A percentile compares a stretch with the other conserved stretches of the same genome.
Conservation (phyloP, 2,888 invertebrate species). For the Nephrotoma guestfalica region DNA sequence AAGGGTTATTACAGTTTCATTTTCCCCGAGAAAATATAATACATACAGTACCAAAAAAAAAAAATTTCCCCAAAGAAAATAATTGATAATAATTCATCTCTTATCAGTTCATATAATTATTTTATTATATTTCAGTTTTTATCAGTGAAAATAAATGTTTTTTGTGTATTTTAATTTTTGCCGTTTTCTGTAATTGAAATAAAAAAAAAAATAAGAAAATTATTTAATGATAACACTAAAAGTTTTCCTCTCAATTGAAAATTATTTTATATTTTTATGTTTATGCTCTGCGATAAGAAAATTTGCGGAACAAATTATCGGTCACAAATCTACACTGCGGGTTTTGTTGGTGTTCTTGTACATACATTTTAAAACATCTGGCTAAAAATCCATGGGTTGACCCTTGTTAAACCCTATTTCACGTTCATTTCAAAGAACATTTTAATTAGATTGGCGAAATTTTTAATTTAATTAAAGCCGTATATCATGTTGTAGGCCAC, state of each 20-base stretch:
- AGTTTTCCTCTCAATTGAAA: neutral
- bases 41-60: neutral
- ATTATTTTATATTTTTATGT: neutral
- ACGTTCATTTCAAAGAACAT: neutral
- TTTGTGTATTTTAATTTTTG: neutral
- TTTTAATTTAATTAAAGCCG: neutral
- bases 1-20: neutral
- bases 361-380: neutral
- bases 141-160: neutral
- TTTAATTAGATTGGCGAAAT: neutral
- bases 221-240: neutral
- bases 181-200: neutral
- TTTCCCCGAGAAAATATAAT: neutral
- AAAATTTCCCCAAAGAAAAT: neutral
- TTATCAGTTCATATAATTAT: slow-evolving; percentile 2
- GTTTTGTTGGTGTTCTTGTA: neutral
- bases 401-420: neutral
- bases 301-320: neutral
- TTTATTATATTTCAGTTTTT: slow-evolving; percentile 1
- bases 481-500: neutral
- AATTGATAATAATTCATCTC: slow-evolving; percentile 6
- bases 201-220: neutral
- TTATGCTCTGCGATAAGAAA: neutral
- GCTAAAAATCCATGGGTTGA: neutral
- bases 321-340: neutral